These are phyloP conservation scores for Meteorus sp. DNA, from an alignment of 1,140 invertebrate species.

Conservation along the genomic window DNA sequence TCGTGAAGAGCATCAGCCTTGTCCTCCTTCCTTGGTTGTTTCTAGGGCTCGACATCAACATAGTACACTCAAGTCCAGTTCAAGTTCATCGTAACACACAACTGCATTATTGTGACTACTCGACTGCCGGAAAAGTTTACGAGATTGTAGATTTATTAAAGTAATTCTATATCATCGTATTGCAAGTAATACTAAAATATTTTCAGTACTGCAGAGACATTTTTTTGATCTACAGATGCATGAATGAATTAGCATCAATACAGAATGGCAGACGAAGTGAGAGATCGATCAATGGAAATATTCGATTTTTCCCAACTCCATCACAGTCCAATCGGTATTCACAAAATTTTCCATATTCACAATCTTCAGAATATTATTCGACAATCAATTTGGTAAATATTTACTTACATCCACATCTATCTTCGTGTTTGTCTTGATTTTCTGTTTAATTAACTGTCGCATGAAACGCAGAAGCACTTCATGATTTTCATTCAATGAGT, in stretches of 20 bases:
- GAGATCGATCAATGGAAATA: slow-evolving; percentile 12
- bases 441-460: too few species aligned
- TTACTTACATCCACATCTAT: too few species aligned
- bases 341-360: too few species aligned
- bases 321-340: background rate
- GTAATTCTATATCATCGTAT: slow-evolving; percentile 35
- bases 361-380: too few species aligned
- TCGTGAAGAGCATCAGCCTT: slow-evolving; percentile 19
- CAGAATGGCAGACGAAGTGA: slow-evolving; percentile 12
- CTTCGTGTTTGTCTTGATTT: too few species aligned
- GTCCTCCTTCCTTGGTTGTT: slow-evolving; percentile 18
- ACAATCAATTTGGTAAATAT: too few species aligned
- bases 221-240: slow-evolving; percentile 33
- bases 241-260: slow-evolving; percentile 32
- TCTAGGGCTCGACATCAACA: slow-evolving; percentile 12
- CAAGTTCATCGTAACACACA: slow-evolving; percentile 22
- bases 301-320: slow-evolving; percentile 5
- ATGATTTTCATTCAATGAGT: too few species aligned
- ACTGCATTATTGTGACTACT: slow-evolving; percentile 29
- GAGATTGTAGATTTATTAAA: slow-evolving; percentile 41
- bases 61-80: slow-evolving; percentile 18
- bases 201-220: too few species aligned
- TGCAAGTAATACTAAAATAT: background rate
- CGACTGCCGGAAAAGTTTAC: slow-evolving; percentile 35
- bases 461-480: too few species aligned